Percentiles rank a stretch among this genome's conserved stretches.
phyloP scores from a whole-genome alignment of 1,140 invertebrate genomes.

The Dysdera silvatica region DNA sequence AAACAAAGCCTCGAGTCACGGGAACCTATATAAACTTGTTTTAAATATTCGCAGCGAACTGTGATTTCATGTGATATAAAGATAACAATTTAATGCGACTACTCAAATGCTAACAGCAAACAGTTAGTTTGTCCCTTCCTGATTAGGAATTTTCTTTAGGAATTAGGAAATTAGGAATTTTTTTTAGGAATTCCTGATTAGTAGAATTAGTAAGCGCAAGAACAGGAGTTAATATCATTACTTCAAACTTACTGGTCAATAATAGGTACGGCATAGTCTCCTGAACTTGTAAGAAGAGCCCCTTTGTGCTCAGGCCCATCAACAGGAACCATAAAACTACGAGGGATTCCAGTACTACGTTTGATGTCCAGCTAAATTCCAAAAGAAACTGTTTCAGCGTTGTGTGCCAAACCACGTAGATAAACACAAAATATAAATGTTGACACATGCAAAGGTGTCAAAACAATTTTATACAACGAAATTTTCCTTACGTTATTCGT shows the following conservation, averaged over 20 bases:
- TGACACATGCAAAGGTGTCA: not conserved
- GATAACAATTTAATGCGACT: too few species aligned
- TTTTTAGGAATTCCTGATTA: too few species aligned
- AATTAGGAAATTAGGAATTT: too few species aligned
- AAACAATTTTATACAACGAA: conserved; percentile 23
- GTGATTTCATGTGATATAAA: too few species aligned
- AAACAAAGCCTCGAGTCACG: too few species aligned
- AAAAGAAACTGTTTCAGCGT: not conserved
- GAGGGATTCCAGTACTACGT: conserved; percentile 93
- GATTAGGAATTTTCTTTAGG: too few species aligned
- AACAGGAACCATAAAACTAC: conserved; percentile 89
- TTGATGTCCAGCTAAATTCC: conserved; percentile 57
- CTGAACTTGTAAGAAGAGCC: conserved; percentile 85
- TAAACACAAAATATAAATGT: not conserved
- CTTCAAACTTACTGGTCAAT: conserved; percentile 72
- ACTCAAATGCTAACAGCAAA: too few species aligned
- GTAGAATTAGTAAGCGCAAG: conserved; percentile 5
- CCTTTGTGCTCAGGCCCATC: conserved; percentile 80
- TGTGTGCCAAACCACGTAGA: not conserved
- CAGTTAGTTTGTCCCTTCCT: too few species aligned
- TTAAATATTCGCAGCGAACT: too few species aligned
- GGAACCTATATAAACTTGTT: too few species aligned
- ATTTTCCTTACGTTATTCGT: conserved; percentile 52
- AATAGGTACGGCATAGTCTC: conserved; percentile 80
- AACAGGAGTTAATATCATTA: not conserved